Evolutionary conservation across 2,797 vertebrate genomes (phyloP), one percentile per base, ranked within the genome.

Genomic region (Cyclura pinguis): DNA sequence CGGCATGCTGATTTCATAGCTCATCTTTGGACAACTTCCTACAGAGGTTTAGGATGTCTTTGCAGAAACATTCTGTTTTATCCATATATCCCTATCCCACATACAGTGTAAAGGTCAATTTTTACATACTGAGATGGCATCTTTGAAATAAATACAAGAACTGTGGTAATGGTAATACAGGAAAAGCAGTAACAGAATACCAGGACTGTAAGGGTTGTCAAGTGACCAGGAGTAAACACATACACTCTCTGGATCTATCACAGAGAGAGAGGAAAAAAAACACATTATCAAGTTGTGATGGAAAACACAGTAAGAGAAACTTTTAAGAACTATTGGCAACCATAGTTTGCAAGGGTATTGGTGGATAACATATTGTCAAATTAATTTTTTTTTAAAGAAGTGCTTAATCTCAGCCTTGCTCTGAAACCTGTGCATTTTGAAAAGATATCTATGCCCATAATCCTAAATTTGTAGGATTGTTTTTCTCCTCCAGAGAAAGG

Each of bases 61-160:
- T 32, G 29, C 3, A 14, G 10, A 52, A 5, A 52, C 77, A 80
- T 32, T 74, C 35, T 74, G 72, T 74, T n/a, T 35, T 35, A 35
- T 35, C 18, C 12, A 73, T 73, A n/a, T 73, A n/a, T 73, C 32
- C 13, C 13, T n/a, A n/a, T 74, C 35, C 62, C 5, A 24, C 20
- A 24, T 64, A 64, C 62, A 22, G 62, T 64, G 20, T 22, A 64
- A 64, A 64, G 62, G 62, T 64, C 62, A 64, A 22, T 22, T 64
- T 64, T 64, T 20, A 64, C 62, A 64, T 64, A 64, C 20, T 64
- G 62, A 64, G 62, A 64, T 22, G 22, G 62, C 22, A 24, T 20
- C 62, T 24, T 64, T 85, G 87, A 74, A 88, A 91, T 86, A 81
- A 12, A 81, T 18, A 2, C 4, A 89, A 24, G 55, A 18, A 24